Percentiles rank a stretch among this genome's conserved stretches.
Evolutionary conservation across 2,888 invertebrate species (phyloP).

Genomic region (Drosophila nr. fundita): DNA sequence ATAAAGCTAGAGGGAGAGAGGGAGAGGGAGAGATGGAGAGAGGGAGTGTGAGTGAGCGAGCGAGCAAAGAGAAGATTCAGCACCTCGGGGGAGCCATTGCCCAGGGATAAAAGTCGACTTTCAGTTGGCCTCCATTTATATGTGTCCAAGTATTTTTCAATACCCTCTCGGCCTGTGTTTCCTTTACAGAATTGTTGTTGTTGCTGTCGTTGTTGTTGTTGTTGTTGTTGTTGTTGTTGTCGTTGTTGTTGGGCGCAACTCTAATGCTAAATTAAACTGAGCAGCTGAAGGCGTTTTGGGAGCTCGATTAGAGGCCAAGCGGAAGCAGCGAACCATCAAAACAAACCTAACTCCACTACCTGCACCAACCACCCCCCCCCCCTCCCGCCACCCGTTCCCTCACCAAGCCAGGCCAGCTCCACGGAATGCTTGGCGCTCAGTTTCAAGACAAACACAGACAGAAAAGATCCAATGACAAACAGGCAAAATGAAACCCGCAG

Average conservation of each 20-base stretch:
- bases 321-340: constrained; percentile 40
- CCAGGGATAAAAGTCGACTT: constrained; percentile 31
- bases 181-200: neutral
- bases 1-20: neutral
- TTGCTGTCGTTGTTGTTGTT: neutral
- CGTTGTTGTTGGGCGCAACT: constrained; percentile 19
- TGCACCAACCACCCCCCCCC: too few relatives aligned
- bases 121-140: constrained; percentile 57
- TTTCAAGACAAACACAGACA: constrained; percentile 20
- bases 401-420: neutral
- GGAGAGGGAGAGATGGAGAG: neutral
- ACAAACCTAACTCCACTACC: neutral
- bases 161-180: constrained; percentile 2
- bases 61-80: neutral
- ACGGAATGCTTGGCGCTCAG: neutral
- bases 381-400: neutral
- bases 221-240: neutral
- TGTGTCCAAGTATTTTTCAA: constrained; percentile 60
- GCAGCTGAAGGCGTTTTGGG: constrained; percentile 61
- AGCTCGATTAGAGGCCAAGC: constrained; percentile 60
- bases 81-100: constrained; percentile 30
- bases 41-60: neutral
- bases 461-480: constrained; percentile 51
- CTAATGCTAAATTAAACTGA: constrained; percentile 64
- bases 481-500: constrained; percentile 33